Evolutionary conservation across 2,113 vertebrate species (phyloP), one percentile per base, ranked within the genome.

Genomic region (Ranitomeya imitator): DNA sequence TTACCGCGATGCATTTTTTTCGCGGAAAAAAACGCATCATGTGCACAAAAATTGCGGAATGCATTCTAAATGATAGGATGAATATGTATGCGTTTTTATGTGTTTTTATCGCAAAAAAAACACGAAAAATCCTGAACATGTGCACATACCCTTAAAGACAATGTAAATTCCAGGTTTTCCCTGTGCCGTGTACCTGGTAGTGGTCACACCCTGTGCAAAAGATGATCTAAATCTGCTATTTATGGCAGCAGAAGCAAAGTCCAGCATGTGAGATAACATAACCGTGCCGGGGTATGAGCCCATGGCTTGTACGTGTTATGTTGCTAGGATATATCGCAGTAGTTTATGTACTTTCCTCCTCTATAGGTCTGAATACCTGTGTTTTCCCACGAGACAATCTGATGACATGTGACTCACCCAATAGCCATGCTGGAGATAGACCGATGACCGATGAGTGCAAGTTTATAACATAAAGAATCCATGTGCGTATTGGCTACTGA

Each of bases 351-450:
- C 18, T 7, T 52, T 67, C 18, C 26, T 18, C 15, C 85, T 26
- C 14, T 15, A 69, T 63, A 77, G 57, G 69, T 63, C 45, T 74
- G 19, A 16, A 23, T 61, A 21, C 79, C 67, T 88, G 69, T 83
- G 37, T 63, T 83, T 74, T 76, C 67, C 79, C 18, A 80, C 67
- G 79, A 77, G 37, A 88, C 80, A 63, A 76, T 83, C 21, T 3
- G n/a, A 83, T 77, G 67, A 45, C 55, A 31, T 23, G 57, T 83
- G 86, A 88, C 14, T 84, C 74, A 86, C 45, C 71, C 74, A 37
- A 23, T 3, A 26, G 51, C 26, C 4, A 11, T 45, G 18, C 71
- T 12, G 23, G 54, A 69, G 45, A 45, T 9, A 31, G n/a, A n/a
- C n/a, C n/a, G n/a, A n/a, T 13, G 26, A 71, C 23, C 26, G 4